Base-by-base conservation (phyloP, 2,797 vertebrate species). In the Benthosema pterotum region DNA sequence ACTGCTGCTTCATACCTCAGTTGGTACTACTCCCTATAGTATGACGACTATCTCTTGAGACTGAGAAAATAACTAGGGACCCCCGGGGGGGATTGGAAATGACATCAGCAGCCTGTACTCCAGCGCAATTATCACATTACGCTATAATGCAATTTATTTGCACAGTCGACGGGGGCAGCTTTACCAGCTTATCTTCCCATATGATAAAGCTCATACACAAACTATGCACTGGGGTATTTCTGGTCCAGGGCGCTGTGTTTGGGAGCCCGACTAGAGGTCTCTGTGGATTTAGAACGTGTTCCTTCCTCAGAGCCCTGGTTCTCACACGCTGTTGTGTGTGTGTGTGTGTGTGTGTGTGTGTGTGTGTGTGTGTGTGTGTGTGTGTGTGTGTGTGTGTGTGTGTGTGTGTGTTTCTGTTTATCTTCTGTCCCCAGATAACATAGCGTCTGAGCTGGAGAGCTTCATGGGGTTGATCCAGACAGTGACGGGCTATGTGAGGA, bases 381-480 rank as follows among this genome's bases (percentile, higher is more conserved):
- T 60, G 49, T 62, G 25, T 63, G 15, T 59, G 18, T 58, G 42
- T 74, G 17, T 53, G 38, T 57, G 48, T 69, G 6, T 55, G 15
- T 70, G 18, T 47, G n/a, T 66, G 52, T 79, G 18, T 83, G 53
- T 69, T 18, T 71, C 13, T 77, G 43, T 72, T 57, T 43, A 17
- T 75, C 52, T 60, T 51, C 52, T 58, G 57, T 81, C 66, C 72
- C 42, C 75, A 99, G 98, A 95, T 90, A 99, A 99, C 83, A 98
- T 99, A 4, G 96, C 96, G 17, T 95, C 96, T 1, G 98, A 99
- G 83, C 93, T 99, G 93, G 97, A 99, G 93, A 98, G 91, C 78
- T 98, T 98, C 80, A 96, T 99, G 95, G 98, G 98, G 6, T 84
- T 97, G 87, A 98, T 99, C 47, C 95, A 99, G 90, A 97, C 92